phyloP scores from a whole-genome alignment of 2,888 invertebrate genomes.

The Clivina fossor region DNA sequence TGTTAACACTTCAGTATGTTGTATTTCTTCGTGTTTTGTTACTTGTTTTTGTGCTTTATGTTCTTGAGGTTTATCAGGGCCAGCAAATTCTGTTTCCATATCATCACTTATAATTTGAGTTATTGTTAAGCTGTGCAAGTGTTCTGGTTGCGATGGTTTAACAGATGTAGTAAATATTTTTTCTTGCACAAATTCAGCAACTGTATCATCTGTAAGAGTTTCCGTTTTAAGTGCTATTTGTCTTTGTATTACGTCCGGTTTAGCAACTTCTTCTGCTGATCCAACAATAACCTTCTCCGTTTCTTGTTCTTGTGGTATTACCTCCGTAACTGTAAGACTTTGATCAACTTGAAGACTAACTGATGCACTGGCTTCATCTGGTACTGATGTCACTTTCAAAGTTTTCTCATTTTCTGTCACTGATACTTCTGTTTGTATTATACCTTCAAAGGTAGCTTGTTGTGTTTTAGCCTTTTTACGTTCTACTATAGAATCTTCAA shows the following conservation, averaged over 20 bases:
- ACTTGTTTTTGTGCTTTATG: conserved; percentile 40
- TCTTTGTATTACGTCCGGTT: conserved; percentile 41
- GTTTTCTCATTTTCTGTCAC: conserved; percentile 46
- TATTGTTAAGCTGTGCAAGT: conserved; percentile 55
- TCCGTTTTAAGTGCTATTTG: conserved; percentile 50
- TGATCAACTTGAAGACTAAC: conserved; percentile 41
- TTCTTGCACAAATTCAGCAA: conserved; percentile 43
- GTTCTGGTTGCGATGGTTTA: conserved; percentile 47
- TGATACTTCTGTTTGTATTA: conserved; percentile 47
- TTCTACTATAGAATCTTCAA: conserved; percentile 37
- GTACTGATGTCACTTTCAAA: conserved; percentile 39
- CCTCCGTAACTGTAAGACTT: conserved; percentile 49
- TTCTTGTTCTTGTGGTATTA: conserved; percentile 48
- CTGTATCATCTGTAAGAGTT: conserved; percentile 44
- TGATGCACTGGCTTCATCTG: conserved; percentile 20
- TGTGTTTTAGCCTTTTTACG: conserved; percentile 47
- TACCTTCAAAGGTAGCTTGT: conserved; percentile 52
- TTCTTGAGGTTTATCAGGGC: conserved; percentile 48
- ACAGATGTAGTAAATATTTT: conserved; percentile 41
- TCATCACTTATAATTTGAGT: conserved; percentile 53
- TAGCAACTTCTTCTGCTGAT: conserved; percentile 42
- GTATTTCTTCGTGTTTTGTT: conserved; percentile 41
- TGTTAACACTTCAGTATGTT: conserved; percentile 41
- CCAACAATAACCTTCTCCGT: conserved; percentile 33
- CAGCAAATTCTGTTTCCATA: conserved; percentile 46